Base-by-base conservation (phyloP, 1,140 invertebrate genomes). In the Aphis gossypii region DNA sequence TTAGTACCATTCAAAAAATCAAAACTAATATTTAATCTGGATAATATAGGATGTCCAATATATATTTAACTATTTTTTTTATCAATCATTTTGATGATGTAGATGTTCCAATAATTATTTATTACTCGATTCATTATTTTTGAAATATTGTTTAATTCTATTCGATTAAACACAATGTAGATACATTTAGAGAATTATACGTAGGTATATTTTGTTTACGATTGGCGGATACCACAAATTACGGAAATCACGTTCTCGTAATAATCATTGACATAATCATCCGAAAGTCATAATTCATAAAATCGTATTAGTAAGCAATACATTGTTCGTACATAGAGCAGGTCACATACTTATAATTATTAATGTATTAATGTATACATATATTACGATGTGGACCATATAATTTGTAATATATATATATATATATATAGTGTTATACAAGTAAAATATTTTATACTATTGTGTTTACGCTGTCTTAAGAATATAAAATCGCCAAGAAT, bases 201-300 rank as follows among this genome's bases (percentile, higher is more conserved):
- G 11, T 76, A n/a, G 56, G 56, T 14, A 18, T 76, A 76, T 68
- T 68, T 30, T 68, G 30, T 76, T 76, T 35, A n/a, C 60, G n/a
- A 76, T 76, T 76, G n/a, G 60, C n/a, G 60, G n/a, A 76, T n/a
- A 76, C 60, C 30, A 76, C 60, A 76, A 76, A 76, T 76, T 35
- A 76, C n/a, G 30, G 30, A 14, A 18, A n/a, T n/a, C 14, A 14
- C n/a, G 5, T 76, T 76, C 14, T 76, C 60, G n/a, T 76, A 76
- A 76, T n/a, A 76, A n/a, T n/a, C 60, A 76, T n/a, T 76, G 60
- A 35, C 14, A 76, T 76, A 76, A 76, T 76, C 30, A 76, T 76
- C n/a, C n/a, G 60, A 76, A 18, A n/a, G 60, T 76, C 60, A 76
- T 76, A 76, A 76, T 76, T 76, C 30, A 76, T 35, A 76, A n/a